phyloP scores from a whole-genome alignment of 2,113 vertebrate species.

The Corythoichthys intestinalis region DNA sequence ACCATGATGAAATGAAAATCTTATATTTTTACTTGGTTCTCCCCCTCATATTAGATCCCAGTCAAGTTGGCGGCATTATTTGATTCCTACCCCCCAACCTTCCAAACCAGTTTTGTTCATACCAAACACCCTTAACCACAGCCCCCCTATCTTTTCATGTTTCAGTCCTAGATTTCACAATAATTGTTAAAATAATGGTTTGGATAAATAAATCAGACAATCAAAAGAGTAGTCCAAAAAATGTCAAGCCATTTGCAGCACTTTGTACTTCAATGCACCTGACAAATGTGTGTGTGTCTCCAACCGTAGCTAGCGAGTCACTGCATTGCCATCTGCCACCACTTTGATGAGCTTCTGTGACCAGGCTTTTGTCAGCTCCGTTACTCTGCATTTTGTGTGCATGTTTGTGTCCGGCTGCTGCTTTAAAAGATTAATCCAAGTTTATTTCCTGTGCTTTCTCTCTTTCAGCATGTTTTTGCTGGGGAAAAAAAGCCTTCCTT shows the following conservation, averaged over 20 bases:
- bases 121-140: neutral
- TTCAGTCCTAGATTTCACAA: neutral
- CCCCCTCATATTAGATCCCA: slow-evolving; percentile 51
- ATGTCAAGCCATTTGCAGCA: slow-evolving; percentile 56
- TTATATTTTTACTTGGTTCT: slow-evolving; percentile 50
- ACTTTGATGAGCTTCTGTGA: slow-evolving; percentile 61
- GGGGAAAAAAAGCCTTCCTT: neutral
- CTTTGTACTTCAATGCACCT: slow-evolving; percentile 48
- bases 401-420: slow-evolving; percentile 3
- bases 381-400: slow-evolving; percentile 14
- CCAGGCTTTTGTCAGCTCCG: slow-evolving; percentile 55
- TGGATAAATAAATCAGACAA: slow-evolving; percentile 52
- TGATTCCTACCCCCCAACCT: neutral
- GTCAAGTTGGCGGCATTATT: slow-evolving; percentile 31
- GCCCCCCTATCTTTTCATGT: slow-evolving; percentile 1
- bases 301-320: slow-evolving; percentile 43
- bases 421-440: neutral
- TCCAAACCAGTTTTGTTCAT: neutral
- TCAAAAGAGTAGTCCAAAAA: slow-evolving; percentile 49
- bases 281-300: slow-evolving; percentile 31
- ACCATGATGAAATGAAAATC: slow-evolving; percentile 58
- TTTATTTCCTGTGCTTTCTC: neutral
- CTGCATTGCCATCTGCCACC: slow-evolving; percentile 56
- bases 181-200: slow-evolving; percentile 7
- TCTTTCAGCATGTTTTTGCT: neutral